Evolutionary conservation across 1,140 invertebrate species (phyloP), one percentile per base, ranked within the genome.

Genomic region (Copidosoma floridanum): DNA sequence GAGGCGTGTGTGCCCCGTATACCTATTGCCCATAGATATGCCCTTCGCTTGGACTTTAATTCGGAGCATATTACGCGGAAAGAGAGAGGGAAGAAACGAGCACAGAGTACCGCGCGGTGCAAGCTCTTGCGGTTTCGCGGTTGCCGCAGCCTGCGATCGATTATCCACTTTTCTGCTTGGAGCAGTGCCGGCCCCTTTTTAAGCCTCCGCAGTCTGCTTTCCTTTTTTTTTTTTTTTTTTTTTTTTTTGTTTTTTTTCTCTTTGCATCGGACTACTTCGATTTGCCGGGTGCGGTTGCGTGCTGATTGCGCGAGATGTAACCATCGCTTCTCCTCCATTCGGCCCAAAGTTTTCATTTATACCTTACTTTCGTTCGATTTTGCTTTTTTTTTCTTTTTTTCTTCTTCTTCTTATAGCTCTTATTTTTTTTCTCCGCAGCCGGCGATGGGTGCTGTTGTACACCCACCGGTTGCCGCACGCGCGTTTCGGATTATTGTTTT

Each of bases 151-250:
- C n/a, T 23, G 20, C 27, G 40, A 53, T 60, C 57, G 57, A 53
- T 60, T 60, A 60, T 60, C 57, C 51, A 60, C 57, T 60, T 60
- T 60, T 60, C 50, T 60, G 50, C 57, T 38, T 27, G 8, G 55
- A 26, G 29, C 29, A 32, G 14, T 1, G 8, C 29, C 23, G 37
- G 20, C 4, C n/a, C n/a, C n/a, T 21, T 21, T 44, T 44, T 14
- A 8, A 3, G 6, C 14, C 41, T 14, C 14, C 29, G 11, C 12
- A 14, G 16, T 32, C 24, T 46, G 12, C 16, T 35, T 35, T 8
- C 21, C 27, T 21, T 27, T 2, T 2, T 38, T 18, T 12, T 40
- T 53, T 53, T n/a, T 41, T 44, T 44, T n/a, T n/a, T n/a, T n/a
- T n/a, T n/a, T n/a, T n/a, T n/a, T n/a, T n/a, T n/a, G n/a, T n/a